Percentiles rank a stretch among this genome's conserved stretches.
These are phyloP conservation scores for Pelecanoides urinatrix DNA, from an alignment of 2,113 vertebrate species.

Conservation along the genomic window DNA sequence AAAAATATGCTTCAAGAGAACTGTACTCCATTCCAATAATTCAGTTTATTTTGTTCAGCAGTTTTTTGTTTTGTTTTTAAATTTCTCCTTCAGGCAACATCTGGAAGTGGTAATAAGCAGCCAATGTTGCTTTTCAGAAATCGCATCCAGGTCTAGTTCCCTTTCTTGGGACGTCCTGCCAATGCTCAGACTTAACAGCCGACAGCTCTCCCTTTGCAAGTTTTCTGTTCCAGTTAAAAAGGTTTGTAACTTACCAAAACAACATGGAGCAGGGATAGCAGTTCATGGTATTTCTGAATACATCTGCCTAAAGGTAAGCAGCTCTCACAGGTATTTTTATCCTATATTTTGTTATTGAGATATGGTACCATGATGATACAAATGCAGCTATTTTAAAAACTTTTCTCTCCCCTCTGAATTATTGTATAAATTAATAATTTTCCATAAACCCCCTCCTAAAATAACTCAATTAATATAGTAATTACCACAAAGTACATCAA, in stretches of 20 bases:
- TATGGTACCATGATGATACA: not conserved
- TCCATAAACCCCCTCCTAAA: not conserved
- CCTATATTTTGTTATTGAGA: not conserved
- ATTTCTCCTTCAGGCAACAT: not conserved
- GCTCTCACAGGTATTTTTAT: not conserved
- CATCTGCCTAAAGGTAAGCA: not conserved
- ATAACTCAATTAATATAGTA: constrained; percentile 36
- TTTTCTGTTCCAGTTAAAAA: not conserved
- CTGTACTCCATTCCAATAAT: not conserved
- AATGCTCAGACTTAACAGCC: not conserved
- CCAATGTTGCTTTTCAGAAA: not conserved
- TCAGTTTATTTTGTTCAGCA: not conserved
- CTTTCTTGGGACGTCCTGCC: not conserved
- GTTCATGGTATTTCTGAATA: not conserved
- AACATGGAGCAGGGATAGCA: not conserved
- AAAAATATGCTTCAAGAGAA: not conserved
- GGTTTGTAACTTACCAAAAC: not conserved
- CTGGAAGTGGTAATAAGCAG: not conserved
- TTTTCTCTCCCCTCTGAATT: not conserved
- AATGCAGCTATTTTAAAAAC: not conserved
- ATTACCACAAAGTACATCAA: constrained; percentile 28
- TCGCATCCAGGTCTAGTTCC: not conserved
- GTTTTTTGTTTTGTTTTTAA: not conserved
- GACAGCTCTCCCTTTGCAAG: not conserved
- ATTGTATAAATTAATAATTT: not conserved